Evolutionary conservation across 2,888 invertebrate genomes (phyloP).

Genomic region (Biston betularia): DNA sequence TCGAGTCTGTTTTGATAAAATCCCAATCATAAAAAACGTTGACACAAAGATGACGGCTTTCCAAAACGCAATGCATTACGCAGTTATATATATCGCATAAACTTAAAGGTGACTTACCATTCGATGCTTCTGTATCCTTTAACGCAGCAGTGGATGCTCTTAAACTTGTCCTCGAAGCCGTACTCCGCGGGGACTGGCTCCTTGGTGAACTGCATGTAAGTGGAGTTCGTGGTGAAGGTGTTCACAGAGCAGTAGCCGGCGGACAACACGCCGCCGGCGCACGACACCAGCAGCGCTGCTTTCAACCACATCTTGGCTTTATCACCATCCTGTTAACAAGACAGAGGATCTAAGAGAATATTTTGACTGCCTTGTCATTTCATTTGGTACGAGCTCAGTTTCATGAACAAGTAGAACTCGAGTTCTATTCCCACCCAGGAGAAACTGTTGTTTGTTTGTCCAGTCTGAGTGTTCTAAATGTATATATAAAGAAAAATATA

Average conservation of each 20-base stretch:
- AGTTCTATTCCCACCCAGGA: too few species aligned
- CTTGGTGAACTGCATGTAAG: slow-evolving; percentile 91
- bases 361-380: too few species aligned
- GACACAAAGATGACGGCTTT: too few species aligned
- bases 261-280: slow-evolving; percentile 57
- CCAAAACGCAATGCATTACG: neutral
- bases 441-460: too few species aligned
- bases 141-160: slow-evolving; percentile 92
- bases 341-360: neutral
- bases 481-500: too few species aligned
- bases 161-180: slow-evolving; percentile 89
- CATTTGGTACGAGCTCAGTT: neutral
- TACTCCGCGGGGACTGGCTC: slow-evolving; percentile 89
- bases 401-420: too few species aligned
- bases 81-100: neutral
- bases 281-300: slow-evolving; percentile 59
- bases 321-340: slow-evolving; percentile 58
- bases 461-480: too few species aligned
- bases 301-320: slow-evolving; percentile 63
- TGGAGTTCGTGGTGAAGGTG: slow-evolving; percentile 84
- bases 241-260: slow-evolving; percentile 87
- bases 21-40: too few species aligned
- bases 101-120: slow-evolving; percentile 87
- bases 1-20: too few species aligned
- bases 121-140: slow-evolving; percentile 92